Evolutionary conservation across 2,797 vertebrate species (phyloP).

Genomic region (Falco cherrug): DNA sequence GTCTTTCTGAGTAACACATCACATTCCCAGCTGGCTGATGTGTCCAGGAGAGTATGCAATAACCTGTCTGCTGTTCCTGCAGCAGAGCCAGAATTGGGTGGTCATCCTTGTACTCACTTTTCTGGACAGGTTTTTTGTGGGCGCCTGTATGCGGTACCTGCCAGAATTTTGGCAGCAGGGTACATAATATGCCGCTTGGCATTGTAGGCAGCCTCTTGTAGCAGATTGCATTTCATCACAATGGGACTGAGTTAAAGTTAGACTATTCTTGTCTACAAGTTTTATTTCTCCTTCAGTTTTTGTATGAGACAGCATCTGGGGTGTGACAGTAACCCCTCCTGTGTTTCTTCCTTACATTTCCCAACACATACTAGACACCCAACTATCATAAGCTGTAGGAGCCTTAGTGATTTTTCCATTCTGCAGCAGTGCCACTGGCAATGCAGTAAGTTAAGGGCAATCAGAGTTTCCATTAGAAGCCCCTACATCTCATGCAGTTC

Average conservation of each 20-base stretch:
- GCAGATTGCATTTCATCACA: constrained; percentile 27
- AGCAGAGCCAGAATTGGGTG: background rate
- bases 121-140: constrained; percentile 49
- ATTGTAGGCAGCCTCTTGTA: background rate
- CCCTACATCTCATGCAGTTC: constrained; percentile 4
- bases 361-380: background rate
- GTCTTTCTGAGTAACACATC: background rate
- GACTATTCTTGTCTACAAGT: background rate
- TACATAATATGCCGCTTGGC: background rate
- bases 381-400: background rate
- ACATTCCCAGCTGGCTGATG: background rate
- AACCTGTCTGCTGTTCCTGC: background rate
- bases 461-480: constrained; percentile 62
- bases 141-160: constrained; percentile 5
- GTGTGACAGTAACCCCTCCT: background rate
- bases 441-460: constrained; percentile 30
- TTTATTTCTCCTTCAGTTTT: constrained; percentile 8
- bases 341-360: background rate
- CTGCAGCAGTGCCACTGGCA: constrained; percentile 30
- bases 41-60: background rate
- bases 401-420: constrained; percentile 66
- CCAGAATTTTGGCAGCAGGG: constrained; percentile 42
- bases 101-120: constrained; percentile 1
- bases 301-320: background rate
- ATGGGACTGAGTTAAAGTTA: background rate